Evolutionary conservation across 1,140 invertebrate species (phyloP).

Genomic region (Hypothenemus hampei): DNA sequence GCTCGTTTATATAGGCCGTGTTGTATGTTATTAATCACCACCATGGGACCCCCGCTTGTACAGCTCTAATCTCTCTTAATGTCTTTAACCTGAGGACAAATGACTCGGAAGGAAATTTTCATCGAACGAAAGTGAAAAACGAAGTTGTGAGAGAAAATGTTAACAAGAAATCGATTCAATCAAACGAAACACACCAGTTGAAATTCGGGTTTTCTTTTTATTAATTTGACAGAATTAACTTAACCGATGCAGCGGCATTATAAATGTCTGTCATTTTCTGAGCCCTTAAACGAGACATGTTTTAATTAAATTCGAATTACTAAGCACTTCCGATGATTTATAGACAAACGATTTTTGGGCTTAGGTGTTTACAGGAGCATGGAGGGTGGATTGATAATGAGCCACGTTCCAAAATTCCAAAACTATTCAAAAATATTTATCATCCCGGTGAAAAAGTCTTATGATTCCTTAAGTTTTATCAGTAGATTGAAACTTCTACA

Average conservation of each 20-base stretch:
- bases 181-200: too few relatives aligned
- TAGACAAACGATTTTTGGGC: not conserved
- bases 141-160: too few relatives aligned
- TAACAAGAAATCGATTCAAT: too few relatives aligned
- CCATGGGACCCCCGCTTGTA: not conserved
- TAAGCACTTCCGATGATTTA: constrained; percentile 9
- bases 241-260: not conserved
- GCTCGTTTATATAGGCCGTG: constrained; percentile 10
- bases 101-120: constrained; percentile 13
- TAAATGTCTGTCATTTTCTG: too few relatives aligned
- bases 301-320: constrained; percentile 10
- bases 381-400: not conserved
- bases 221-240: not conserved
- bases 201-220: too few relatives aligned
- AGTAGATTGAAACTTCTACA: too few relatives aligned
- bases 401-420: constrained; percentile 1
- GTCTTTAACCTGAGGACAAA: constrained; percentile 21
- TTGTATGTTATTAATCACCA: constrained; percentile 18
- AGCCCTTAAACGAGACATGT: too few relatives aligned
- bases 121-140: too few relatives aligned
- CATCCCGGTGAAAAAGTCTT: too few relatives aligned
- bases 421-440: too few relatives aligned
- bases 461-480: too few relatives aligned
- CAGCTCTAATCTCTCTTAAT: constrained; percentile 19
- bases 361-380: too few relatives aligned